Evolutionary conservation across 1,140 invertebrate genomes (phyloP), one percentile per base, ranked within the genome.

Genomic region (Polyergus mexicanus): DNA sequence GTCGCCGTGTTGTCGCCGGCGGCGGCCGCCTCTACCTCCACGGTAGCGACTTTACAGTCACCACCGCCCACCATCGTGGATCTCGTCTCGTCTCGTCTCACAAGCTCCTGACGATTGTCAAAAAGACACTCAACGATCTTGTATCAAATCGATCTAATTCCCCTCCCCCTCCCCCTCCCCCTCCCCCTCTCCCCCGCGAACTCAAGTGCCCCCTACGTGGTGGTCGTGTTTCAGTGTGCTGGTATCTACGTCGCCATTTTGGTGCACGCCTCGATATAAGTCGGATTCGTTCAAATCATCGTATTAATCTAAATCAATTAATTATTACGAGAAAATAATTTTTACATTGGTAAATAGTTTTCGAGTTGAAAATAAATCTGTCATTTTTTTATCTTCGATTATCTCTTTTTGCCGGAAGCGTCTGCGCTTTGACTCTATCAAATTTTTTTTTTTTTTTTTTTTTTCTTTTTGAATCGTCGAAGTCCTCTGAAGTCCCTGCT

Each of bases 21-120:
- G 58, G 94, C 93, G 44, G 94, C 94, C 28, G 97, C 96, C 94
- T 98, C 97, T 91, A 97, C 96, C 94, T 98, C 97, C 86, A 98
- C 97, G 54, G 97, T 98, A 87, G 97, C 97, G 94, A 98, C 97
- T 95, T 98, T 98, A 94, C 98, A 97, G 95, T 98, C 97, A 94
- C 97, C 97, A 92, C 96, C 96, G 91, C 96, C 96, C 88, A 96
- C 96, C 96, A 97, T 97, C 94, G 81, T 68, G 54, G 74, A 69
- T 86, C 71, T 69, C 75, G 71, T 89, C 58, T 69, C 75, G 71
- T 89, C 58, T 76, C 60, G 63, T 69, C 25, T 81, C 62, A 5
- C 68, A 60, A 86, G 84, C n/a, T 77, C 88, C 88, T 89, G 72
- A 84, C 68, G 78, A 86, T 77, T 84, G 87, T 68, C 63, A 76